These are phyloP conservation scores for Pogonomyrmex barbatus DNA, from an alignment of 1,140 invertebrate species.

Conservation along the genomic window DNA sequence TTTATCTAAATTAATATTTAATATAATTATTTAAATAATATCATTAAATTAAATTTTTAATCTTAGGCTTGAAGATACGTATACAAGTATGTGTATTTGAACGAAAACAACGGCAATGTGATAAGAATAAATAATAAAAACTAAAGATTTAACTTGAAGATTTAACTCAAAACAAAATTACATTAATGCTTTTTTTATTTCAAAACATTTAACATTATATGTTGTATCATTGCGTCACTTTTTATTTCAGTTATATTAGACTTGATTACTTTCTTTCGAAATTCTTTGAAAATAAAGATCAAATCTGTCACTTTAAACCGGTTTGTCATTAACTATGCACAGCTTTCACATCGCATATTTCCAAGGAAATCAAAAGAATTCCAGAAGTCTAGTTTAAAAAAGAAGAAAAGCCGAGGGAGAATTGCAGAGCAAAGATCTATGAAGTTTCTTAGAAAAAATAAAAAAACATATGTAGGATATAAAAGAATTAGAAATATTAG, in stretches of 20 bases:
- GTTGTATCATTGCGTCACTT: neutral
- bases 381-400: neutral
- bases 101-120: neutral
- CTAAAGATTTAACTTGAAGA: neutral
- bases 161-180: neutral
- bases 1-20: too few relatives aligned
- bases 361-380: neutral
- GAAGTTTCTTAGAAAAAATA: too few relatives aligned
- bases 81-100: neutral
- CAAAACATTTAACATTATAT: neutral
- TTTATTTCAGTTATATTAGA: neutral
- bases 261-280: neutral
- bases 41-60: neutral
- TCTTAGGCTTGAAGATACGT: neutral
- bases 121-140: neutral
- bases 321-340: conserved; percentile 17
- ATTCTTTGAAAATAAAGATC: neutral
- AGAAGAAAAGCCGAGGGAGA: neutral
- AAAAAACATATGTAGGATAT: too few relatives aligned
- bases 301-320: neutral
- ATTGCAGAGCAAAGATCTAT: neutral
- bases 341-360: neutral
- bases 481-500: neutral
- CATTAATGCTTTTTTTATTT: neutral
- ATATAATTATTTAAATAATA: too few relatives aligned